These are phyloP conservation scores for Thymelicus sylvestris DNA, from an alignment of 2,888 invertebrate genomes.

Conservation along the genomic window DNA sequence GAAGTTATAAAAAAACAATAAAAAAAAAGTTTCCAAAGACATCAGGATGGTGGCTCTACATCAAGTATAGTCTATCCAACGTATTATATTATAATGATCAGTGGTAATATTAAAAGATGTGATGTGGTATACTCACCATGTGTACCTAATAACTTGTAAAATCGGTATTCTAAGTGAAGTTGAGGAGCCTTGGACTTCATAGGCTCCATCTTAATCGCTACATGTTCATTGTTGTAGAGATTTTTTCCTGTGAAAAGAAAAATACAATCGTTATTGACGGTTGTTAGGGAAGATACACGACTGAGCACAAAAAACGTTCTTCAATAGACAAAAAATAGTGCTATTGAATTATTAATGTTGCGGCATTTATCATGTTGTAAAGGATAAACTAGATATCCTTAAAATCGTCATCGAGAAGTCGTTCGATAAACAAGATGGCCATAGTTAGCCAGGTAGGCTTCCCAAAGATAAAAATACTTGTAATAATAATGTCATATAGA, in stretches of 20 bases:
- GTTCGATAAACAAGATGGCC: too few species aligned
- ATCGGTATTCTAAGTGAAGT: conserved; percentile 99
- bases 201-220: conserved; percentile 99
- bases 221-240: conserved; percentile 99
- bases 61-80: background rate
- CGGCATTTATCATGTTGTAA: too few species aligned
- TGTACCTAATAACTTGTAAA: conserved; percentile 99
- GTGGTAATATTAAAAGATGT: background rate
- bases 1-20: too few species aligned
- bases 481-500: too few species aligned
- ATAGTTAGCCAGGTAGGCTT: too few species aligned
- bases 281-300: background rate
- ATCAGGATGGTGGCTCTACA: too few species aligned
- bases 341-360: too few species aligned
- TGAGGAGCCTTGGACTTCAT: conserved; percentile 99
- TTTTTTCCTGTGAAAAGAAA: conserved; percentile 95
- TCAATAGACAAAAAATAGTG: background rate
- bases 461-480: too few species aligned
- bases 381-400: too few species aligned
- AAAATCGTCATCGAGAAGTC: too few species aligned
- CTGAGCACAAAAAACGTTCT: background rate
- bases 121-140: conserved; percentile 89
- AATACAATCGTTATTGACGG: conserved; percentile 22
- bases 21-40: too few species aligned
- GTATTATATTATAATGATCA: background rate